Conservation (phyloP, 2,888 invertebrate genomes). For the Calliphora vomitoria region DNA sequence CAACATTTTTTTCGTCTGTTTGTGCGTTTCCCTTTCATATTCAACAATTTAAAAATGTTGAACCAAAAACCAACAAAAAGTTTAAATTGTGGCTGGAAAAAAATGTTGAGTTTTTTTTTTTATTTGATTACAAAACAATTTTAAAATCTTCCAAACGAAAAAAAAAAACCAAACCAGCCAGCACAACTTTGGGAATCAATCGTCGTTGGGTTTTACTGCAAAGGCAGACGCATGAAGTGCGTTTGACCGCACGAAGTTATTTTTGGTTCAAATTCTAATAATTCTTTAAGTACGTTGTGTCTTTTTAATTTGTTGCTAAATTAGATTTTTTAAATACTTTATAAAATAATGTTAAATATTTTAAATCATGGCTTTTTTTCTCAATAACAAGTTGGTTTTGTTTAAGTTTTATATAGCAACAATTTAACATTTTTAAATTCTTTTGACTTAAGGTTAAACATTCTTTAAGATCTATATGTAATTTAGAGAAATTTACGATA, state of each 20-base stretch:
- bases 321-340: constrained; percentile 69
- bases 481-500: too few species aligned
- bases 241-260: constrained; percentile 75
- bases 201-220: background rate
- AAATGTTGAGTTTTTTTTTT: constrained; percentile 49
- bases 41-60: constrained; percentile 68
- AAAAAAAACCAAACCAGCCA: constrained; percentile 36
- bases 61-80: constrained; percentile 45
- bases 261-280: constrained; percentile 73
- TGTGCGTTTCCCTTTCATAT: constrained; percentile 69
- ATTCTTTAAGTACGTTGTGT: constrained; percentile 65
- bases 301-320: constrained; percentile 70
- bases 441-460: too few species aligned
- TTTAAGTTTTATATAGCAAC: background rate
- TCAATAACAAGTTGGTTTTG: background rate
- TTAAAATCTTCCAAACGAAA: constrained; percentile 57
- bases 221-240: constrained; percentile 75
- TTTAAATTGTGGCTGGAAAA: constrained; percentile 62
- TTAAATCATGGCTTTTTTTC: background rate
- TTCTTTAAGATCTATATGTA: too few species aligned
- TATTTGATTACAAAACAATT: constrained; percentile 72
- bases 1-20: constrained; percentile 62
- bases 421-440: background rate
- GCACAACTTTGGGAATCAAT: constrained; percentile 20
- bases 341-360: constrained; percentile 16